Base-by-base conservation (phyloP, 2,113 vertebrate genomes). In the Synchiropus splendidus region DNA sequence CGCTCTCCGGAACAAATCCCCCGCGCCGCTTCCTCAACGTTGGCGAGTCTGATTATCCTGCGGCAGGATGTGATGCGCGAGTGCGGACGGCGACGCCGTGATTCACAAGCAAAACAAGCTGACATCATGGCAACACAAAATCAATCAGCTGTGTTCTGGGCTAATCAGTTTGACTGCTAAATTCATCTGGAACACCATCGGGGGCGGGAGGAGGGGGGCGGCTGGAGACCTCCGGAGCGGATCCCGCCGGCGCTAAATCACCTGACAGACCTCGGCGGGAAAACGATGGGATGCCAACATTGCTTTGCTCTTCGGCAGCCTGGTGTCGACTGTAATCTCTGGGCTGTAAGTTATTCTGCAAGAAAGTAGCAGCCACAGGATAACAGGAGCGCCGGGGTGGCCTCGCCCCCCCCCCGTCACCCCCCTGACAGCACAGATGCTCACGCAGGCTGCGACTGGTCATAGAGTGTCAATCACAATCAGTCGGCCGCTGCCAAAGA, bases 381-480 rank as follows among this genome's bases (percentile, higher is more conserved):
- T 66, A 60, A 65, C 67, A 63, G 21, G 52, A 44, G 13, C 60
- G 36, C 31, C 45, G 12, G 4, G 21, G 70, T 34, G 33, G 30
- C 44, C 47, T 46, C 44, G 17, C 55, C 40, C 21, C 40, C 54
- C 36, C 53, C 44, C 39, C n/a, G n/a, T n/a, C n/a, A n/a, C n/a
- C n/a, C 42, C 51, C 51, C 45, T 47, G 66, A 66, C 74, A 58
- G 61, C 67, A 50, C 74, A 72, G 74, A 70, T 71, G 70, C 74
- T 70, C 60, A 35, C 36, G 61, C 58, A 60, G 67, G 46, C 71
- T 72, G 72, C 43, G 57, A 42, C 63, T 67, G 68, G 71, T 72
- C 69, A 64, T 56, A 57, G 53, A 54, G 67, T 74, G 79, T 79
- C 79, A 82, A 64, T 78, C 77, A 78, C 69, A 74, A 79, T 82